A percentile compares a stretch with the other conserved stretches of the same genome.
These are phyloP conservation scores for Ranitomeya imitator DNA, from an alignment of 2,113 vertebrate genomes.

Conservation along the genomic window DNA sequence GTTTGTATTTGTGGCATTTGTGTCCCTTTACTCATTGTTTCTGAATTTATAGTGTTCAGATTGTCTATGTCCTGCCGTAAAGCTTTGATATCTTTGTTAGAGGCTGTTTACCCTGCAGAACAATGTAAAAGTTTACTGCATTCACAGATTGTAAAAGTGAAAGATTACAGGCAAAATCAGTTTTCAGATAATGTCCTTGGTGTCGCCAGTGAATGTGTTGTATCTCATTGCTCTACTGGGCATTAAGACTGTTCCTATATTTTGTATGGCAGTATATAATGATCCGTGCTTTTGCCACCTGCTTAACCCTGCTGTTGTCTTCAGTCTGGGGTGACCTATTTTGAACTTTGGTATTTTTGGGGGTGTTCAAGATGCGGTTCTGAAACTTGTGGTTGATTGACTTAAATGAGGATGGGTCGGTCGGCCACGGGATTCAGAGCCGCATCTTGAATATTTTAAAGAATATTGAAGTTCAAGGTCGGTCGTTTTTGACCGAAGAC, in stretches of 20 bases:
- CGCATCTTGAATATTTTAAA: no score
- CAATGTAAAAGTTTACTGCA: slow-evolving; percentile 24
- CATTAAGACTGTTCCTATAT: not conserved
- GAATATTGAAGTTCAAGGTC: no score
- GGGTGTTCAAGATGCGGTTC: no score
- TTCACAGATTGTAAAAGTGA: slow-evolving; percentile 33
- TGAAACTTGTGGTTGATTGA: no score
- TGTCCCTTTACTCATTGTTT: not conserved
- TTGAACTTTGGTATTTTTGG: no score
- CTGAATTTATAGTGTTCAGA: not conserved
- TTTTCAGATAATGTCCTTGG: slow-evolving; percentile 13
- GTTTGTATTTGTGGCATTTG: not conserved
- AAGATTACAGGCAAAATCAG: slow-evolving; percentile 30
- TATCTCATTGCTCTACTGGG: not conserved
- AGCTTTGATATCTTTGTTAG: slow-evolving; percentile 8
- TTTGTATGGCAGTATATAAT: not conserved
- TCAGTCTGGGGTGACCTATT: no score
- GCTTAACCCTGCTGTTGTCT: no score
- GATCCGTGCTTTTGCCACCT: not conserved
- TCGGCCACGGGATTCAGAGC: no score
- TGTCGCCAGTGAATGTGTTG: slow-evolving; percentile 7
- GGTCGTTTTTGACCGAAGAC: no score
- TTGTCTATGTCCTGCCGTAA: not conserved
- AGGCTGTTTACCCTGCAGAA: slow-evolving; percentile 20
- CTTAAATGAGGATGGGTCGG: no score